Base-by-base conservation (phyloP, 1,140 invertebrate species). In the Anthonomus grandis region DNA sequence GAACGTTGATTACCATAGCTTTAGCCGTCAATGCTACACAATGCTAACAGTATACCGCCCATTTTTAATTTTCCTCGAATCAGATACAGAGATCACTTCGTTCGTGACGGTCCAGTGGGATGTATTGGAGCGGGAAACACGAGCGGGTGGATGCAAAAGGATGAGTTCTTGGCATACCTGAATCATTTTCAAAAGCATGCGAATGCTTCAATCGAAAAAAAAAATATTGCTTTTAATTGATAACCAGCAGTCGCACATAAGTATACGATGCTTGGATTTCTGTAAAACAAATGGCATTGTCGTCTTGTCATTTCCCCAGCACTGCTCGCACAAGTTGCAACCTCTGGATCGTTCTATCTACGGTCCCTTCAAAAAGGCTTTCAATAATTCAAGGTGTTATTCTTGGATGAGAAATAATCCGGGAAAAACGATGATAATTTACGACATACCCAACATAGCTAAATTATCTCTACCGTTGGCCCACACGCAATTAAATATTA, bases 251-350 rank as follows among this genome's bases (percentile, higher is more conserved):
- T 54, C 59, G 25, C 53, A 63, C 61, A 10, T 60, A 13, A 36
- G n/a, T 50, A 39, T 75, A n/a, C n/a, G n/a, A n/a, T n/a, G n/a
- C n/a, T n/a, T n/a, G n/a, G n/a, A n/a, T n/a, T n/a, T n/a, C n/a
- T 17, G 64, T 19, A 63, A 64, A 53, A 62, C 72, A 38, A 68
- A 72, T 64, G 63, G 66, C 12, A 59, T 75, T 12, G 55, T 59
- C 22, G 49, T 74, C 23, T 42, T 74, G 12, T 71, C 61, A 24
- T 62, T 73, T 57, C 70, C 53, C 8, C 70, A 70, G 25, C 72
- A 74, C 51, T 69, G 64, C 55, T 69, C 67, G 19, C 74, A 76
- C 54, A 66, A 66, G 53, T 39, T 76, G 22, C 73, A 76, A 53
- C 73, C 73, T 10, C 51, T n/a, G n/a, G n/a, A n/a, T n/a, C n/a